Conservation (phyloP, 2,797 vertebrate species). For the Spinus olivaceus region DNA sequence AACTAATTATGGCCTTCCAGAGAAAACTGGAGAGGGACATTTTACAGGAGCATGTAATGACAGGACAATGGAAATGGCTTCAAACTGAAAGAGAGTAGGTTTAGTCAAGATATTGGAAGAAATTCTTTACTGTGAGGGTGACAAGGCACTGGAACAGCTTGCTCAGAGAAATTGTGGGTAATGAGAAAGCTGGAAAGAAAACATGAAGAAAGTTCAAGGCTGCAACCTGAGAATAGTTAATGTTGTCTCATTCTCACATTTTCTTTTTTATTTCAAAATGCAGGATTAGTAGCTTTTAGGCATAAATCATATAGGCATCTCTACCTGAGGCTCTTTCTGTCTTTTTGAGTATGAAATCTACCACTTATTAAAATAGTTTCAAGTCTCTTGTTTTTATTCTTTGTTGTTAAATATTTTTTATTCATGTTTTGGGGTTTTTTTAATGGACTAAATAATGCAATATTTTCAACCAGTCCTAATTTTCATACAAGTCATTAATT, state of each 20-base stretch:
- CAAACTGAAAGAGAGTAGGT: not conserved
- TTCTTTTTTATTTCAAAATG: not conserved
- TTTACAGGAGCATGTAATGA: not conserved
- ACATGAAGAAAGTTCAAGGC: not conserved
- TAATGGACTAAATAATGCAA: not conserved
- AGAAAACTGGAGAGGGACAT: not conserved
- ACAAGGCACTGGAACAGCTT: not conserved
- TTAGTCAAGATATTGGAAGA: not conserved
- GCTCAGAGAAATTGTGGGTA: not conserved
- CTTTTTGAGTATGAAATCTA: not conserved
- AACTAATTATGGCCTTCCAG: rapidly evolving
- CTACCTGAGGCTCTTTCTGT: not conserved
- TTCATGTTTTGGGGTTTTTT: not conserved
- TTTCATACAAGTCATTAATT: not conserved
- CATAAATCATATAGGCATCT: not conserved
- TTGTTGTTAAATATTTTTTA: not conserved
- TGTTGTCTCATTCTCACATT: not conserved
- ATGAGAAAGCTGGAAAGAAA: not conserved
- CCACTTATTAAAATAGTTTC: not conserved
- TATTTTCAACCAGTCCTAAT: not conserved
- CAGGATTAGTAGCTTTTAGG: not conserved
- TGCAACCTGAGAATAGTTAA: not conserved
- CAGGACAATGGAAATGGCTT: not conserved
- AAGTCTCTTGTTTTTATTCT: not conserved
- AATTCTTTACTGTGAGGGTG: not conserved